Evolutionary conservation across 2,113 vertebrate genomes (phyloP), one percentile per base, ranked within the genome.

Genomic region (Clinocottus analis): DNA sequence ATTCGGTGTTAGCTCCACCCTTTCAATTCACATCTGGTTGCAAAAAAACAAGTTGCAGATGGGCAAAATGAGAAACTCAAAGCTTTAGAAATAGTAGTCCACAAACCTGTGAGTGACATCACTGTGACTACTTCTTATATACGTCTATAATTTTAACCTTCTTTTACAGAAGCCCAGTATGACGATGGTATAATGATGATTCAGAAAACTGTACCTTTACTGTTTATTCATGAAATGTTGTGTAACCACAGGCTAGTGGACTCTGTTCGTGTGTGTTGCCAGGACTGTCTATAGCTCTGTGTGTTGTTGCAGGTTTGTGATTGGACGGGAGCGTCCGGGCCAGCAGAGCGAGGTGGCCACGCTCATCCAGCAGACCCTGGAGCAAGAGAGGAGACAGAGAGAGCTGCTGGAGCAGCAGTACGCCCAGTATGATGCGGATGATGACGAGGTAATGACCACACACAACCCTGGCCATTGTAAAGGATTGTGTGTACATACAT

Each of bases 301-400:
- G 14, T 94, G 59, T 93, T 25, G 87, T 90, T 89, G 55, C 93
- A 99, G 98, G 89, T 99, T 99, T 87, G 92, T 98, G 86, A 99
- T 99, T 90, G 98, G 98, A 35, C 95, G 98, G 83, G 98, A 99
- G 91, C 97, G 96, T 11, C 97, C 98, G 0, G 98, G 98, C 55
- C 98, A 99, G 94, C 96, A 97, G 91, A 99, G 98, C 10, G 98
- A 99, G 90, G 98, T 99, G 84, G 97, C 98, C 0, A 96, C 98
- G 33, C 91, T 99, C 87, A 99, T 99, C 83, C 99, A 98, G 88
- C 98, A 99, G 90, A 99, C 98, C 3, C 93, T 99, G 86, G 98
- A 99, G 74, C 98, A 99, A 75, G 98, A 99, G 85, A 93, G 96
- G 41, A 96, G 95, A 72, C 98, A 99, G 93, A 92, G 97, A 82